These are phyloP conservation scores for Leptopilina syphax DNA, from an alignment of 2,888 invertebrate genomes.

Conservation along the genomic window DNA sequence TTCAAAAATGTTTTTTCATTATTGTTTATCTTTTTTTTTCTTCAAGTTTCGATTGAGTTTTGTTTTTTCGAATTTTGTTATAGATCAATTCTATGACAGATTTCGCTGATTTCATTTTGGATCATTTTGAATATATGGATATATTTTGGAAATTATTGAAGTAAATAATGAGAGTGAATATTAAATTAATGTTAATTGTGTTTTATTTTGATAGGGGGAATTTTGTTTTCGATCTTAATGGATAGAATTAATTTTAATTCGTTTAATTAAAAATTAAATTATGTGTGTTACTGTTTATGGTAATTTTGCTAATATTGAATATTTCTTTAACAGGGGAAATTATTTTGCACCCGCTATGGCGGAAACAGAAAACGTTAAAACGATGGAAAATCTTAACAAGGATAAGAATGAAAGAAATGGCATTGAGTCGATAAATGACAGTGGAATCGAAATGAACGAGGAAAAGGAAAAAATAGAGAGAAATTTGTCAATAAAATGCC, in stretches of 20 bases:
- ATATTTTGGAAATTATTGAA: too few relatives aligned
- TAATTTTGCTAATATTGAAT: too few relatives aligned
- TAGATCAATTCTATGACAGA: too few relatives aligned
- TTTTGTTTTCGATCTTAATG: too few relatives aligned
- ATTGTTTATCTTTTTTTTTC: neutral
- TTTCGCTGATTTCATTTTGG: too few relatives aligned
- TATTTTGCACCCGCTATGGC: neutral
- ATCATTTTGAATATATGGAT: too few relatives aligned
- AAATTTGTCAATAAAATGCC: constrained; percentile 34
- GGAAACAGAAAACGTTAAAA: constrained; percentile 1
- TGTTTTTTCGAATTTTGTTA: neutral
- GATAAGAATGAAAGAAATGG: constrained; percentile 3
- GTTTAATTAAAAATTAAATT: neutral
- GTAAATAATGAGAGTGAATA: too few relatives aligned
- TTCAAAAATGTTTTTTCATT: neutral
- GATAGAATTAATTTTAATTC: too few relatives aligned
- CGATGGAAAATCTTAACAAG: neutral
- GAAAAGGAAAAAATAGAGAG: constrained; percentile 11
- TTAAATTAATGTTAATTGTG: too few relatives aligned
- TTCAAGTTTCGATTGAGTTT: neutral
- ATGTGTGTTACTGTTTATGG: too few relatives aligned
- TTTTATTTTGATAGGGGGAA: too few relatives aligned
- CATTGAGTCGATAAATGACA: constrained; percentile 1
- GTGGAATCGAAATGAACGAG: constrained; percentile 27
- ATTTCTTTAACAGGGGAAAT: neutral